Conservation (phyloP, 2,888 invertebrate genomes). For the Ischnura elegans region DNA sequence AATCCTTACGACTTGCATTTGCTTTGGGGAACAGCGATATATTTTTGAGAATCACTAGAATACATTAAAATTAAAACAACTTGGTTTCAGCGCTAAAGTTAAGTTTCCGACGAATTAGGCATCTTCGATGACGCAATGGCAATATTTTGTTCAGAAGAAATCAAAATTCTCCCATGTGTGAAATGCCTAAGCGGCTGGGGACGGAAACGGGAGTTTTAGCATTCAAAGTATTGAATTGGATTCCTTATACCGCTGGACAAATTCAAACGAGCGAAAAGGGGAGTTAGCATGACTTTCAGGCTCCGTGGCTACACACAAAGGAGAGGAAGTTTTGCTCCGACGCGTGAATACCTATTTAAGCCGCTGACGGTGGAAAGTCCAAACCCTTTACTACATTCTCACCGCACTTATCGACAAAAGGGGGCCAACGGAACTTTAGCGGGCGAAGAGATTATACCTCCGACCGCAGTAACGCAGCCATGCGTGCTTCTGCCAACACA, state of each 20-base stretch:
- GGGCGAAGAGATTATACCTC: not conserved
- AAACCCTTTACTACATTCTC: not conserved
- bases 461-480: constrained; percentile 22
- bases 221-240: not conserved
- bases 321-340: not conserved
- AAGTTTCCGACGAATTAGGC: not conserved
- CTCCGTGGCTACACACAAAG: not conserved
- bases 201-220: not conserved
- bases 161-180: not conserved
- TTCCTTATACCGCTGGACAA: not conserved
- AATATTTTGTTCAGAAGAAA: not conserved
- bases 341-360: not conserved
- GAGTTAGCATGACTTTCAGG: not conserved
- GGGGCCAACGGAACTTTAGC: not conserved
- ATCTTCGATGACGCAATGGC: not conserved
- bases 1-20: no score
- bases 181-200: not conserved
- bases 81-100: not conserved
- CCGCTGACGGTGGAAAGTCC: not conserved
- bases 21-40: no score
- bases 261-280: no score
- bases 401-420: not conserved
- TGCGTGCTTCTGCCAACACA: no score
- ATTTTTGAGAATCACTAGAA: not conserved
- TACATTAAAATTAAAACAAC: not conserved